These are phyloP conservation scores for Perognathus longimembris DNA, from an alignment of 2,113 vertebrate genomes.

Conservation along the genomic window DNA sequence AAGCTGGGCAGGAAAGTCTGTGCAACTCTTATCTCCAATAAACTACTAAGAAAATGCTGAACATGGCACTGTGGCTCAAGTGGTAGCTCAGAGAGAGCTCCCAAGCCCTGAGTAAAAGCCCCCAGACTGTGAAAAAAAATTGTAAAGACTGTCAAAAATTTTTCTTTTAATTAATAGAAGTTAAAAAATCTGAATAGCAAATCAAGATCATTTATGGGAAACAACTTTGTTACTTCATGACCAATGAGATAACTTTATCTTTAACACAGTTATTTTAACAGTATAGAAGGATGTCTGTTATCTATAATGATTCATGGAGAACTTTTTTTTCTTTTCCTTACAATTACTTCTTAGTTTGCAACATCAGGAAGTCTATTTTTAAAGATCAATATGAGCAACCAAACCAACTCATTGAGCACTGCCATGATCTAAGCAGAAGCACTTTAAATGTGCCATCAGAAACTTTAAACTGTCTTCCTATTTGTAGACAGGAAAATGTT, in stretches of 20 bases:
- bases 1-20: too few relatives aligned
- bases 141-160: background rate
- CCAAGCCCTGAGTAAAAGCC: too few relatives aligned
- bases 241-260: background rate
- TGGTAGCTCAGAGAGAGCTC: too few relatives aligned
- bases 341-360: background rate
- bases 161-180: background rate
- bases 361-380: constrained; percentile 50
- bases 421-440: constrained; percentile 14
- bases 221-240: background rate
- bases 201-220: background rate
- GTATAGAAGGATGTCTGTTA: background rate
- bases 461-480: constrained; percentile 31
- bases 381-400: constrained; percentile 10
- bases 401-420: constrained; percentile 2
- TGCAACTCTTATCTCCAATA: too few relatives aligned
- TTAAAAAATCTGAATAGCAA: background rate
- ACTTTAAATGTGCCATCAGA: constrained; percentile 35
- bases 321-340: constrained; percentile 41
- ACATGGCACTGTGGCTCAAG: too few relatives aligned
- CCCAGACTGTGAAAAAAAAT: too few relatives aligned
- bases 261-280: background rate
- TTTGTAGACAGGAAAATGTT: constrained; percentile 63
- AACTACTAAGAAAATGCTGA: too few relatives aligned
- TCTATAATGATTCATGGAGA: background rate